phyloP scores from a whole-genome alignment of 2,797 vertebrate species.

The Tokudaia muenninki region DNA sequence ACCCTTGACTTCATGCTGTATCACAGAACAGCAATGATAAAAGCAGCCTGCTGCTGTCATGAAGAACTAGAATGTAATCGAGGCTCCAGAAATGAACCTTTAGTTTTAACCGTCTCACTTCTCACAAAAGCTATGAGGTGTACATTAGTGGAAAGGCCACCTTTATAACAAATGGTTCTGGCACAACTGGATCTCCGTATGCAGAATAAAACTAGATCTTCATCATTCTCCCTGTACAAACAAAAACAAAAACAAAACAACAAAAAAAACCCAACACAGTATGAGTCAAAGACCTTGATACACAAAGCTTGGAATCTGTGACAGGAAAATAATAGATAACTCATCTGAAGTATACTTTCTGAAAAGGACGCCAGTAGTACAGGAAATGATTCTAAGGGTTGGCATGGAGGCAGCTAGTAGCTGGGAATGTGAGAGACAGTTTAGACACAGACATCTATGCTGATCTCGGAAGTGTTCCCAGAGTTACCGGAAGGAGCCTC shows the following conservation, averaged over 20 bases:
- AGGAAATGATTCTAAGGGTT: neutral
- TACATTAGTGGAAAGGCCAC: neutral
- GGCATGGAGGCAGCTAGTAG: neutral
- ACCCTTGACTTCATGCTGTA: neutral
- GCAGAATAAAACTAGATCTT: neutral
- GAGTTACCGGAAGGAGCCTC: slow-evolving; percentile 1
- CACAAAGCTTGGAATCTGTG: neutral
- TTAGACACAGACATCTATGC: neutral
- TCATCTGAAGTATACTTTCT: neutral
- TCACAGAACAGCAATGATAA: neutral
- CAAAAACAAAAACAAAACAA: too few species aligned
- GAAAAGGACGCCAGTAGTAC: neutral
- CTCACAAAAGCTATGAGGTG: neutral
- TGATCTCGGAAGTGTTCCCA: slow-evolving; percentile 38
- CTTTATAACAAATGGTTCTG: neutral
- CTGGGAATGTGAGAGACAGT: neutral
- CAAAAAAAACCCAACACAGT: neutral
- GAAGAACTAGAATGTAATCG: neutral
- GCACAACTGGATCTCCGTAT: neutral
- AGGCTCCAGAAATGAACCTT: neutral
- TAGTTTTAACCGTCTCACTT: neutral
- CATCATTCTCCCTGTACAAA: neutral
- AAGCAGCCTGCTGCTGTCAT: neutral
- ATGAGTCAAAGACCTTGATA: neutral
- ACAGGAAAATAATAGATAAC: neutral